Evolutionary conservation across 2,113 vertebrate species (phyloP), one percentile per base, ranked within the genome.

Genomic region (Paraplagusia blochii): DNA sequence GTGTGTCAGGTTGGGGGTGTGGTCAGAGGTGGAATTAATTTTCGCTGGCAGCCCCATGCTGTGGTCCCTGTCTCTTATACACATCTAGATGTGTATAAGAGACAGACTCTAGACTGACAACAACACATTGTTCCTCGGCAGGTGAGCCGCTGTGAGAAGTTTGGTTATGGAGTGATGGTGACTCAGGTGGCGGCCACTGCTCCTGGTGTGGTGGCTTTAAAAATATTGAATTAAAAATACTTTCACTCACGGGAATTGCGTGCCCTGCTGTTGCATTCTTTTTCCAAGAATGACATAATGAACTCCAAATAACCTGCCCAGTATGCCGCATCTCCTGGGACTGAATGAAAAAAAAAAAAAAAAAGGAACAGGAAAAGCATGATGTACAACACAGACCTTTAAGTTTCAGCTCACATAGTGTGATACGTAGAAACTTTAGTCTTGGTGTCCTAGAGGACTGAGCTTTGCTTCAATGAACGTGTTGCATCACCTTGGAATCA

Each of bases 101-200:
- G n/a, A n/a, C n/a, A n/a, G n/a, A n/a, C n/a, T n/a, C n/a, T n/a
- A n/a, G n/a, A n/a, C n/a, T n/a, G n/a, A n/a, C n/a, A n/a, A n/a
- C n/a, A n/a, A n/a, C n/a, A n/a, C n/a, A n/a, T n/a, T 74, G 36
- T 39, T 57, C 56, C 15, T 36, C 62, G 65, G 54, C 33, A 99
- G 97, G 88, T 92, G 63, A 93, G 87, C 78, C 92, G 92, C 42
- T 93, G 88, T 83, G 93, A 93, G 80, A 95, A 93, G 57, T 94
- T 92, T 86, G 94, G 81, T 43, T 94, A 93, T 3, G 92, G 90
- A 43, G 90, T 93, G 69, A 93, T 99, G 87, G 81, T 96, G 74
- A 90, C 94, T 12, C 96, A 96, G 80, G 82, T 99, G 52, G 94
- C 95, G 48, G 88, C 93, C 8, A 95, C 92, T 34, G 91, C 94